phyloP scores from a whole-genome alignment of 1,140 invertebrate species.

The Trichonephila inaurata region DNA sequence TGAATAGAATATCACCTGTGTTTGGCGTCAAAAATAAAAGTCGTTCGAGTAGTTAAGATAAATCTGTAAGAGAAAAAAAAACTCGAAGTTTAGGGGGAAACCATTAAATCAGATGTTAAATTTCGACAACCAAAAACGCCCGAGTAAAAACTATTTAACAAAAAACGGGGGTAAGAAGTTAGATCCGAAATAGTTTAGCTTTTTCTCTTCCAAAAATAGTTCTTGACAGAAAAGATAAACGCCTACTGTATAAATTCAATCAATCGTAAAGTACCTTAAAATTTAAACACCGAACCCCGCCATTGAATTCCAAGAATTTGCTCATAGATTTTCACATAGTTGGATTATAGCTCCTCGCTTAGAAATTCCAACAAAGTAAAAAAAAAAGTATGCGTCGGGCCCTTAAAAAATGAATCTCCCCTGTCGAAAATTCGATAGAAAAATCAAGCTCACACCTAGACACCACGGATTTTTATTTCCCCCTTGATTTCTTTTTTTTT shows the following conservation, averaged over 20 bases:
- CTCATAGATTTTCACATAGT: constrained; percentile 29
- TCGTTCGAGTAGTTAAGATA: too few species aligned
- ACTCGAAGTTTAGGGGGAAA: too few species aligned
- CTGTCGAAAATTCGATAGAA: constrained; percentile 17
- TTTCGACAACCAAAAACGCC: too few species aligned
- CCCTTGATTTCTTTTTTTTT: constrained; percentile 27
- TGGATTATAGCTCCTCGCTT: constrained; percentile 17
- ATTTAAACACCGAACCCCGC: constrained; percentile 19
- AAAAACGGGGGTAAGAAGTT: too few species aligned
- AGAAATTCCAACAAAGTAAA: constrained; percentile 22
- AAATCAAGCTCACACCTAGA: constrained; percentile 58
- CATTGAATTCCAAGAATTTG: constrained; percentile 11
- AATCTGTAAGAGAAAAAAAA: too few species aligned
- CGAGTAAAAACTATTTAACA: too few species aligned
- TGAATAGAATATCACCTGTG: too few species aligned
- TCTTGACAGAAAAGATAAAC: neutral
- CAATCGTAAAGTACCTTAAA: constrained; percentile 22
- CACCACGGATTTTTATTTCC: constrained; percentile 44
- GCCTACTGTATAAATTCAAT: neutral
- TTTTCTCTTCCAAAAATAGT: neutral
- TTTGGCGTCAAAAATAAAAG: too few species aligned
- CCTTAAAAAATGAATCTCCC: constrained; percentile 49
- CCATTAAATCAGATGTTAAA: too few species aligned
- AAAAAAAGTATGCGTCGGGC: neutral
- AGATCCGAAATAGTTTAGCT: neutral